Evolutionary conservation across 2,113 vertebrate species (phyloP).

Genomic region (Actinemys pallida): DNA sequence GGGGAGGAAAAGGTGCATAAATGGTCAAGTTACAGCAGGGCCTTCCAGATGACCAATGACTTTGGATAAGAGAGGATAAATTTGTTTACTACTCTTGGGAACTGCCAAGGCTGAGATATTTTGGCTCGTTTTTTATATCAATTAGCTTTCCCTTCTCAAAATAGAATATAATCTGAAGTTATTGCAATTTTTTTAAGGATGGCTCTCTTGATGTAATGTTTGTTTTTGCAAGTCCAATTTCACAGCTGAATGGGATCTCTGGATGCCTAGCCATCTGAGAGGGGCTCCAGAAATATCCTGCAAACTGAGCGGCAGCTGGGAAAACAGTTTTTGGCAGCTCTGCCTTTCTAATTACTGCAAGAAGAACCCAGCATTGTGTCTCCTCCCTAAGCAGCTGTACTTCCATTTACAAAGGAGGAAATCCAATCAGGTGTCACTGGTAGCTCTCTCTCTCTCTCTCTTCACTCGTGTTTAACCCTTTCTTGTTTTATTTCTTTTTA

Average conservation of each 20-base stretch:
- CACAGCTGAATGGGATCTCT: slow-evolving; percentile 54
- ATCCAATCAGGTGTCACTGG: slow-evolving; percentile 2
- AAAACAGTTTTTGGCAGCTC: slow-evolving; percentile 56
- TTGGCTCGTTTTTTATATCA: background rate
- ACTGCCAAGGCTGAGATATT: fast-evolving
- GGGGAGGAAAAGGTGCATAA: background rate
- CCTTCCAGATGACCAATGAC: background rate
- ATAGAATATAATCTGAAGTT: background rate
- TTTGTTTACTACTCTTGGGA: background rate
- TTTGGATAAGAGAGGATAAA: background rate
- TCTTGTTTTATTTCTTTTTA: slow-evolving; percentile 14
- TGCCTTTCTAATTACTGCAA: slow-evolving; percentile 37
- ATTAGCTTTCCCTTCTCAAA: background rate
- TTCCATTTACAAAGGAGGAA: slow-evolving; percentile 52
- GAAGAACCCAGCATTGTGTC: slow-evolving; percentile 13
- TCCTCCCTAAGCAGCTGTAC: background rate
- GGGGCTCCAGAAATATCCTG: slow-evolving; percentile 13
- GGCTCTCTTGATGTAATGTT: background rate
- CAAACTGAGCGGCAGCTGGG: slow-evolving; percentile 56
- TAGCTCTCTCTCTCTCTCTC: background rate
- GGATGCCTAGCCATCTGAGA: slow-evolving; percentile 44
- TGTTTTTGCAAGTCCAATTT: slow-evolving; percentile 60
- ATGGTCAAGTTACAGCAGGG: background rate
- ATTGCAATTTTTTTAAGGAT: background rate
- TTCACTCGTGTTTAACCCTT: slow-evolving; percentile 10